phyloP scores from a whole-genome alignment of 2,113 vertebrate genomes.

The Myxocyprinus asiaticus region DNA sequence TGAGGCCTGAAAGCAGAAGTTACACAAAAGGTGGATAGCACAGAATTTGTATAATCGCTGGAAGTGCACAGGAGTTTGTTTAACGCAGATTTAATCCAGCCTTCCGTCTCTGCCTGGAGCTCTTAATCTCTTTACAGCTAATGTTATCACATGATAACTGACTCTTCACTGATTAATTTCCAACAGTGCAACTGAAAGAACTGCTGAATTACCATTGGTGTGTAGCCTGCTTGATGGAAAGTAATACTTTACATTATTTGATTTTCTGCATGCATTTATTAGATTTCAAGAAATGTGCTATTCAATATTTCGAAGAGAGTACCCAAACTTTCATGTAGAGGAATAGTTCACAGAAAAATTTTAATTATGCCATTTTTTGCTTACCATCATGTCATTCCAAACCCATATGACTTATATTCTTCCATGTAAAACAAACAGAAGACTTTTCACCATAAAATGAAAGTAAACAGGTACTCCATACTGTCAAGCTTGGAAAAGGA shows the following conservation, averaged over 20 bases:
- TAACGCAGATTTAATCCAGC: constrained; percentile 65
- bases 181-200: constrained; percentile 65
- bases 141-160: constrained; percentile 74
- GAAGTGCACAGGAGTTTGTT: constrained; percentile 64
- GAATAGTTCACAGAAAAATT: no score
- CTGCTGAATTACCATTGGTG: constrained; percentile 64
- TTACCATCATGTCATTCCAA: no score
- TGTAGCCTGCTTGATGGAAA: constrained; percentile 62
- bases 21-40: constrained; percentile 30
- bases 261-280: constrained; percentile 70
- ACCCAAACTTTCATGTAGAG: no score
- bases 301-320: no score
- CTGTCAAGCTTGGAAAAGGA: no score
- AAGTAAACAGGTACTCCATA: no score
- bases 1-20: constrained; percentile 9
- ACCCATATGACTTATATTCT: no score
- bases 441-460: no score
- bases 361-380: no score
- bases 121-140: constrained; percentile 72
- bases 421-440: no score
- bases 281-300: not conserved
- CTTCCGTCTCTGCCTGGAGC: constrained; percentile 63
- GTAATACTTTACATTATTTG: constrained; percentile 68
- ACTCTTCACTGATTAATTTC: constrained; percentile 61
- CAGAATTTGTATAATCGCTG: constrained; percentile 46